A percentile compares a stretch with the other conserved stretches of the same genome.
Conservation (phyloP, 1,140 invertebrate genomes). For the Drosophila sechellia region DNA sequence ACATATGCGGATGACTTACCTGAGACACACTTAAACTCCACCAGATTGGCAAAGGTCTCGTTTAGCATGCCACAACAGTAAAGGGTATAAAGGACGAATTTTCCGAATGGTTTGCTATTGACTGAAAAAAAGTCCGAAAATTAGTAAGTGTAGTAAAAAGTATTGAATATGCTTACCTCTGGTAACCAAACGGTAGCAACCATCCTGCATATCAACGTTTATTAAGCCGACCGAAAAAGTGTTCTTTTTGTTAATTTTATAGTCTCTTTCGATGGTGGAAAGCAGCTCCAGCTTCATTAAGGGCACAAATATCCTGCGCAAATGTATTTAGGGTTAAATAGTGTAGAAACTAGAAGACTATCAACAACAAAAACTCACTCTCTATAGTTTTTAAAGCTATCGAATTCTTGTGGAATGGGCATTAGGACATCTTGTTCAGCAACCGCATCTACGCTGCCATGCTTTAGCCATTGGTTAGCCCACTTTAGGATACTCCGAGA, state of each 20-base stretch:
- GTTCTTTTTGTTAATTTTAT: constrained; percentile 11
- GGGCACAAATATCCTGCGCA: constrained; percentile 60
- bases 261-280: constrained; percentile 58
- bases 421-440: constrained; percentile 49
- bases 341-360: not conserved
- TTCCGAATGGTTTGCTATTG: constrained; percentile 12
- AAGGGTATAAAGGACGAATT: constrained; percentile 57
- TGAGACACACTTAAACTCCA: not conserved
- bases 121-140: constrained; percentile 10
- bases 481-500: constrained; percentile 57
- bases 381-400: constrained; percentile 58
- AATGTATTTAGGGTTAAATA: not conserved
- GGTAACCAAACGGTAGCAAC: constrained; percentile 43
- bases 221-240: constrained; percentile 34
- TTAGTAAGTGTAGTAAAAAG: not conserved
- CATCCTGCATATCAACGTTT: constrained; percentile 3
- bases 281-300: constrained; percentile 74
- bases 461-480: constrained; percentile 67
- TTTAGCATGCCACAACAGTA: constrained; percentile 10
- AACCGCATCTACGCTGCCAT: constrained; percentile 44
- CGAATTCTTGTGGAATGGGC: constrained; percentile 65
- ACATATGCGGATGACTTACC: constrained; percentile 22
- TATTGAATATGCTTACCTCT: constrained; percentile 39
- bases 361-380: constrained; percentile 38
- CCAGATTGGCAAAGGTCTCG: constrained; percentile 58